phyloP scores from a whole-genome alignment of 2,888 invertebrate genomes.

The Tribolium freemani region DNA sequence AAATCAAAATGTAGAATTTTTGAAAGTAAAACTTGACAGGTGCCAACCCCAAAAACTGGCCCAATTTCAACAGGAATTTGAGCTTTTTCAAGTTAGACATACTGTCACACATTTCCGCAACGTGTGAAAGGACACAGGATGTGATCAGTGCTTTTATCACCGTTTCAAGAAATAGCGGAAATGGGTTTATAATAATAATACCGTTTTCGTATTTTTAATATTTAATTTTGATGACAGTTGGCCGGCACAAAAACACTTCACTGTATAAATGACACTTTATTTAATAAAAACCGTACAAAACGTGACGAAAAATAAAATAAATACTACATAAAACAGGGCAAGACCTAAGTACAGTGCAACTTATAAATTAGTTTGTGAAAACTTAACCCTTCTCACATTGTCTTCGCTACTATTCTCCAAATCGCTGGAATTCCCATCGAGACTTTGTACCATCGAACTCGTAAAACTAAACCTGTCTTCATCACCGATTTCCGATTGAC shows the following conservation, averaged over 20 bases:
- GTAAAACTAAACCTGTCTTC: constrained; percentile 71
- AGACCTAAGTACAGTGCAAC: background rate
- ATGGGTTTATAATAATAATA: background rate
- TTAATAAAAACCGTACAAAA: no score
- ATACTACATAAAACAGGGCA: no score
- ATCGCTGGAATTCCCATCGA: constrained; percentile 68
- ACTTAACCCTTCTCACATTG: constrained; percentile 54
- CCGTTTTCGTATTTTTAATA: background rate
- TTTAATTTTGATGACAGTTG: background rate
- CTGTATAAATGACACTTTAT: no score
- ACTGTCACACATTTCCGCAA: no score
- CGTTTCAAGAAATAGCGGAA: background rate
- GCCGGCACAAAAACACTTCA: no score
- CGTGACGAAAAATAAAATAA: no score
- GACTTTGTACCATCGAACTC: constrained; percentile 69
- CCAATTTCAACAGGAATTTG: background rate
- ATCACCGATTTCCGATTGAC: constrained; percentile 42
- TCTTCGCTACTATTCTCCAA: constrained; percentile 46
- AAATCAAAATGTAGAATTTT: background rate
- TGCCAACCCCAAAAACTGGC: background rate
- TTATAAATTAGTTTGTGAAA: constrained; percentile 58
- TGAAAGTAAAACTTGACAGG: background rate
- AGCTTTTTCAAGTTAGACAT: background rate
- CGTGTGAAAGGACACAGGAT: no score
- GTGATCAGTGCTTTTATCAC: background rate